These are phyloP conservation scores for Tinea pellionella DNA, from an alignment of 2,888 invertebrate genomes.

Conservation along the genomic window DNA sequence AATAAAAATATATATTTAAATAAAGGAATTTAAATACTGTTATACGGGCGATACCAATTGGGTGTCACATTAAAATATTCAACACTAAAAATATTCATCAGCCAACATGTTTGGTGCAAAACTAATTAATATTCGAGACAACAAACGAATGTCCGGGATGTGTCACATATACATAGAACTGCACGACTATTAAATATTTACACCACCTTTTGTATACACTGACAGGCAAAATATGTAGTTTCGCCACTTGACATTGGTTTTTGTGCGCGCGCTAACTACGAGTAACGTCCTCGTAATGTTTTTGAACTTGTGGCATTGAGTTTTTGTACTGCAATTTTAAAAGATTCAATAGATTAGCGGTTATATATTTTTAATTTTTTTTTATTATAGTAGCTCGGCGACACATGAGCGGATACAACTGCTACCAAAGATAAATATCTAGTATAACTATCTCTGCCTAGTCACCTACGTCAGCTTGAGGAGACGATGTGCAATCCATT, in stretches of 20 bases:
- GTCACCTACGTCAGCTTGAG: too few relatives aligned
- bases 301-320: constrained; percentile 7
- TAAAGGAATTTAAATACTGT: background rate
- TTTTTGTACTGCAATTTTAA: background rate
- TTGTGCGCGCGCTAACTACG: background rate
- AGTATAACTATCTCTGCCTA: too few relatives aligned
- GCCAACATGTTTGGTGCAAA: background rate
- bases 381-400: too few relatives aligned
- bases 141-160: constrained; percentile 9
- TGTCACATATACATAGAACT: constrained; percentile 1
- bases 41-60: background rate
- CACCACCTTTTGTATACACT: background rate
- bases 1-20: background rate
- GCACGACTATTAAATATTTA: constrained; percentile 10
- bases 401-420: too few relatives aligned
- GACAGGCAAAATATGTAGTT: background rate
- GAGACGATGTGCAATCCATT: too few relatives aligned
- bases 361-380: background rate
- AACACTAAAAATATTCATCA: background rate
- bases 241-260: background rate
- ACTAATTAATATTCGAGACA: constrained; percentile 12
- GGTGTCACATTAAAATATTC: background rate
- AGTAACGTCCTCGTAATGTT: constrained; percentile 9
- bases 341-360: background rate
- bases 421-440: too few relatives aligned